Evolutionary conservation across 2,888 invertebrate species (phyloP), one percentile per base, ranked within the genome.

Genomic region (Chymomyza amoena): DNA sequence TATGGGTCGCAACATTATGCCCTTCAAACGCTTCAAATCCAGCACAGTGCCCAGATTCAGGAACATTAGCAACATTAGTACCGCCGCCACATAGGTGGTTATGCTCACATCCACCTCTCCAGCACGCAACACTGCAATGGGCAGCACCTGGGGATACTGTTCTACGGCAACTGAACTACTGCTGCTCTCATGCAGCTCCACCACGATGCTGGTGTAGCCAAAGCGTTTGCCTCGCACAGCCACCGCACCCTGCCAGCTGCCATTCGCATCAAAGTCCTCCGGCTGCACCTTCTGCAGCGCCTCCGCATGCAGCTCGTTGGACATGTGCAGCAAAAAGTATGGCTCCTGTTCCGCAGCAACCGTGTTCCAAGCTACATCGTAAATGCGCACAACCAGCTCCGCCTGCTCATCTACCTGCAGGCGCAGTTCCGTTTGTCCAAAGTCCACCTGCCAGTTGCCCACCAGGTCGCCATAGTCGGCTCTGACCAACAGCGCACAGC

Each of bases 1-100:
- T 25, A 96, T 91, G 0, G 97, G 97, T 76, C 93, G 93, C 70
- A 93, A 94, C 2, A 97, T 76, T 9, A 95, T 95, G 5, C 93
- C 92, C 75, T 93, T 93, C 28, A 97, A 93, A 0, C 95, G 94
- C 0, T 93, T 91, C 94, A 96, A 94, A 88, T 97, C 95, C 91
- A 97, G 93, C 0, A 96, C 96, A 89, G 96, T 96, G 0, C 97
- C 97, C 92, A 97, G 96, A 92, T 97, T 97, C 74, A 97, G 94
- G 89, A 96, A 97, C 87, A 97, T 95, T 28, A 97, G 92, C 1
- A 95, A 94, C 39, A 95, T 94, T 75, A 97, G 93, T 25, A 93
- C 92, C 2, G 94, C 95, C 9, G 97, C 95, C 78, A 95, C 95
- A 63, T 92, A 93, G 0, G 94, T 94, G 89, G 96, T 96, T 36